These are phyloP conservation scores for Diachasmimorpha longicaudata DNA, from an alignment of 1,140 invertebrate genomes.

Conservation along the genomic window DNA sequence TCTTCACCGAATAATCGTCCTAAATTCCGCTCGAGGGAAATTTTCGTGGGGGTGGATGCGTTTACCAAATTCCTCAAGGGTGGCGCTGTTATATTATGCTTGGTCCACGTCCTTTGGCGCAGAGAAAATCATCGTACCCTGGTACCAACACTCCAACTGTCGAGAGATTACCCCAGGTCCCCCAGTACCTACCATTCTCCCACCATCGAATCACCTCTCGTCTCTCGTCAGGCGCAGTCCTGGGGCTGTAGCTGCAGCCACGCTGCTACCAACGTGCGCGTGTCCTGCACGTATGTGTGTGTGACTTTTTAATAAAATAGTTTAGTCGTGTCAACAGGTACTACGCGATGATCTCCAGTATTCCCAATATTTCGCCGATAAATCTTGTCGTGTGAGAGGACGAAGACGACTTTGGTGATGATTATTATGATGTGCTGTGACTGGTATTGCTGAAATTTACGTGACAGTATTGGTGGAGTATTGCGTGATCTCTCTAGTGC, in stretches of 20 bases:
- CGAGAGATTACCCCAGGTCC: not conserved
- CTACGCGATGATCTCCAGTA: not conserved
- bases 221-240: no score
- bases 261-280: not conserved
- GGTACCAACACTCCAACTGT: not conserved
- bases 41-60: conserved; percentile 16
- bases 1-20: not conserved
- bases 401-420: no score
- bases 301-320: not conserved
- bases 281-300: not conserved
- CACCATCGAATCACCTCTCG: no score
- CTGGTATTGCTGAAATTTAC: not conserved
- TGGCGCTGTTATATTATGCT: not conserved
- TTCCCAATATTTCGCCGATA: no score
- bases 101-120: not conserved
- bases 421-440: not conserved
- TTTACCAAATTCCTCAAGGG: not conserved
- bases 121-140: not conserved
- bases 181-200: not conserved
- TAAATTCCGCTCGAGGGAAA: not conserved
- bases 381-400: no score
- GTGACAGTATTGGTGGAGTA: not conserved
- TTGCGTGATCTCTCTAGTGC: not conserved
- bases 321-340: conserved; percentile 23
- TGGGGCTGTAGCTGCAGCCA: not conserved